Evolutionary conservation across 2,888 invertebrate species (phyloP).

Genomic region (Limnephilus marmoratus): DNA sequence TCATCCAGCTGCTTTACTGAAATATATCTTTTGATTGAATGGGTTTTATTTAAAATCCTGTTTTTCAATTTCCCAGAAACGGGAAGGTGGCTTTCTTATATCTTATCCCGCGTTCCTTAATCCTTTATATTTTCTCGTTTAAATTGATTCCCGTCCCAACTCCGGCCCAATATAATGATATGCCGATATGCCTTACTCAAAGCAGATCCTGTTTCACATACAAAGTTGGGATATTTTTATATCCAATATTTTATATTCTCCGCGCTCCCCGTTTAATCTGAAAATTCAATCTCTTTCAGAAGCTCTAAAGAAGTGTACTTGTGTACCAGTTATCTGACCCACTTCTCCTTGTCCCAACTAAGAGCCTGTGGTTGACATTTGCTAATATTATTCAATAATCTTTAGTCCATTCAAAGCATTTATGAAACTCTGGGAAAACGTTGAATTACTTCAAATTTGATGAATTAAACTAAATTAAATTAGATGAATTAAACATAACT

Average conservation of each 20-base stretch:
- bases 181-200: constrained; percentile 43
- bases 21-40: constrained; percentile 27
- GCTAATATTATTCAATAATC: constrained; percentile 23
- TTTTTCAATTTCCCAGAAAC: constrained; percentile 28
- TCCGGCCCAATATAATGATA: constrained; percentile 46
- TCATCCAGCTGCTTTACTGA: background rate
- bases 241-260: constrained; percentile 50
- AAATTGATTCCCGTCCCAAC: constrained; percentile 42
- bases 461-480: background rate
- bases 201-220: constrained; percentile 37
- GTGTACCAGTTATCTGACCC: constrained; percentile 18
- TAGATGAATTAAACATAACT: background rate
- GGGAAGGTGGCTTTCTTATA: constrained; percentile 34
- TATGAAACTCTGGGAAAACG: background rate
- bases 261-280: constrained; percentile 49
- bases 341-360: constrained; percentile 7
- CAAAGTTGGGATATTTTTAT: constrained; percentile 42
- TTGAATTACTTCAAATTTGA: background rate
- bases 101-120: constrained; percentile 12
- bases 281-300: constrained; percentile 48
- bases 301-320: constrained; percentile 31
- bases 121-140: constrained; percentile 49
- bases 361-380: constrained; percentile 23
- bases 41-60: constrained; percentile 6
- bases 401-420: background rate